A percentile compares a stretch with the other conserved stretches of the same genome.
phyloP scores from a whole-genome alignment of 2,113 vertebrate genomes.

The Pogona vitticeps region DNA sequence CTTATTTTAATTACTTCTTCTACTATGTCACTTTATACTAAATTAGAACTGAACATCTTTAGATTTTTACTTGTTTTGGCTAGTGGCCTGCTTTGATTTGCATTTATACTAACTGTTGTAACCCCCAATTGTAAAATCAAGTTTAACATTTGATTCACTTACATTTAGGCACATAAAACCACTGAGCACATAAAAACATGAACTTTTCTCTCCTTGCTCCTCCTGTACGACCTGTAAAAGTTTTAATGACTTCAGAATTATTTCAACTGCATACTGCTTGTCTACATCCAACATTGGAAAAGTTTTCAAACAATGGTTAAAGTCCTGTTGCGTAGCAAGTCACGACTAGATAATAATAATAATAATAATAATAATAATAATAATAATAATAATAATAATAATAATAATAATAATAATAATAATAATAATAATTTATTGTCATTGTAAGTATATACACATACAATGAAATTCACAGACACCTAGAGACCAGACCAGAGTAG shows the following conservation, averaged over 20 bases:
- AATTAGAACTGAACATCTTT: constrained; percentile 25
- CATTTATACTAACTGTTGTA: background rate
- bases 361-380: too few species aligned
- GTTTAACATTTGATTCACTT: background rate
- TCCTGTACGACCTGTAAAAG: background rate
- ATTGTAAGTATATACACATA: too few species aligned
- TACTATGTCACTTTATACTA: background rate
- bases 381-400: too few species aligned
- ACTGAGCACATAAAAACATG: background rate
- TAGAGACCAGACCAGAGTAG: too few species aligned
- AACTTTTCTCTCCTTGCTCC: background rate
- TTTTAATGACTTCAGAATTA: background rate
- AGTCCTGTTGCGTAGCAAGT: too few species aligned
- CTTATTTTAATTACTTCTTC: background rate
- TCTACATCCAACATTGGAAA: too few species aligned
- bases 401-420: too few species aligned
- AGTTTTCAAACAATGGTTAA: too few species aligned
- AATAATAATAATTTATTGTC: too few species aligned
- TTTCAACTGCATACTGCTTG: background rate
- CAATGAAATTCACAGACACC: too few species aligned
- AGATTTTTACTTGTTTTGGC: background rate
- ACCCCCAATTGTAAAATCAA: background rate
- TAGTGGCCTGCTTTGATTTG: background rate
- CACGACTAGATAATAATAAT: too few species aligned
- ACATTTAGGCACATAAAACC: background rate